These are phyloP conservation scores for Clarias magur DNA, from an alignment of 2,113 vertebrate genomes.

Conservation along the genomic window DNA sequence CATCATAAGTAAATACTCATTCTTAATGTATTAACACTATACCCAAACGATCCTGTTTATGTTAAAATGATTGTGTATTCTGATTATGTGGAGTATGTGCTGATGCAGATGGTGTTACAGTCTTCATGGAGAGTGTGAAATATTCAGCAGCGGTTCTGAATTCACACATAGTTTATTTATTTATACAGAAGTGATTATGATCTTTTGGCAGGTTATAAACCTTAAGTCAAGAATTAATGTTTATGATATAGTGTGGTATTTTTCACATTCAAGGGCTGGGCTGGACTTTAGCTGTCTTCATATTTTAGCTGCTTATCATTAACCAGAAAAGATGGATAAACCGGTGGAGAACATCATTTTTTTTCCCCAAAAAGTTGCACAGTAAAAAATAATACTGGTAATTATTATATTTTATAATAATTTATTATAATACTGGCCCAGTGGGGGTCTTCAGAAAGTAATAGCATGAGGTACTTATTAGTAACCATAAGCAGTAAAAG, in stretches of 20 bases:
- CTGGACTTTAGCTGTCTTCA: background rate
- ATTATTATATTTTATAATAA: too few relatives aligned
- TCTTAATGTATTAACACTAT: background rate
- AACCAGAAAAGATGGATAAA: background rate
- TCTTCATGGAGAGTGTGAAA: constrained; percentile 49
- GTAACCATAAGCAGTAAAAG: background rate
- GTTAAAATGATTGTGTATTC: background rate
- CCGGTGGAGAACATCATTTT: background rate
- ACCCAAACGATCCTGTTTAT: background rate
- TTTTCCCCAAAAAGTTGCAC: too few relatives aligned
- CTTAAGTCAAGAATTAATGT: constrained; percentile 57
- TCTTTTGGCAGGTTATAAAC: constrained; percentile 52
- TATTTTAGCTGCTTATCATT: background rate
- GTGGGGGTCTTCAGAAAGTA: background rate
- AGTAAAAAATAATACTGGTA: background rate
- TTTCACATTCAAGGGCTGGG: constrained; percentile 33
- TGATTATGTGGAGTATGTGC: constrained; percentile 14
- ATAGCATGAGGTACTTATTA: background rate
- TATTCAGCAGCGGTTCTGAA: constrained; percentile 41
- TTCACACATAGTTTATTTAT: constrained; percentile 58
- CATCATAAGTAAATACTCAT: background rate
- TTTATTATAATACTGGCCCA: background rate
- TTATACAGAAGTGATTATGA: constrained; percentile 52
- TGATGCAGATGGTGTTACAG: constrained; percentile 34
- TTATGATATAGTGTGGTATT: constrained; percentile 56